Evolutionary conservation across 2,888 invertebrate genomes (phyloP), one percentile per base, ranked within the genome.

Genomic region (Bembecia ichneumoniformis): DNA sequence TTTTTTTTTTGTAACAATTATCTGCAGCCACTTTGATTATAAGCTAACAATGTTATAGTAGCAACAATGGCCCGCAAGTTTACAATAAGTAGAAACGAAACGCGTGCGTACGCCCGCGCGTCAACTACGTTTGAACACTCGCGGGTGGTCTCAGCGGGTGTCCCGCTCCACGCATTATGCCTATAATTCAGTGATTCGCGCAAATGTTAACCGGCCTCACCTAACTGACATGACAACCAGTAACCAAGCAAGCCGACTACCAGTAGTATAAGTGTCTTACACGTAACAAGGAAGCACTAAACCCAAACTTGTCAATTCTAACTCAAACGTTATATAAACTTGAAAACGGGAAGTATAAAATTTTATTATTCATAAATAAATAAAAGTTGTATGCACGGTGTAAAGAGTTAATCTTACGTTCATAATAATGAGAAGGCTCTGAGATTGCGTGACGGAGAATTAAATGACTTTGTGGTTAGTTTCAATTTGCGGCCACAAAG

Each of bases 91-190:
- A 60, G 57, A 52, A 50, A 52, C 51, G 55, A 52, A 47, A 48
- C 51, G 53, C 55, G 58, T 54, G 57, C 49, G 56, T 51, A 56
- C 20, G 20, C 54, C 53, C 51, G 52, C 52, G 56, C 57, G 63
- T 63, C 63, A 56, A 63, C 56, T 61, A 58, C 52, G 57, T 58
- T 58, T 58, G 53, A 62, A 53, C 57, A 62, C 55, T 48, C 75
- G 68, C 82, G 83, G 83, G 86, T 83, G 86, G 84, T 82, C 84
- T 64, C 83, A 81, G 82, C 82, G 73, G 84, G 84, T 60, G 73
- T 63, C 68, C 65, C 56, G 62, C 69, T 66, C 64, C 68, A 54
- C 63, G 49, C 68, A 68, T 65, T 74, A 82, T 71, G 69, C 62
- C 71, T 76, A 84, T 86, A 82, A 82, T 73, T 86, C 78, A 80